Evolutionary conservation across 2,113 vertebrate genomes (phyloP), one percentile per base, ranked within the genome.

Genomic region (Cochlearius cochlearius): DNA sequence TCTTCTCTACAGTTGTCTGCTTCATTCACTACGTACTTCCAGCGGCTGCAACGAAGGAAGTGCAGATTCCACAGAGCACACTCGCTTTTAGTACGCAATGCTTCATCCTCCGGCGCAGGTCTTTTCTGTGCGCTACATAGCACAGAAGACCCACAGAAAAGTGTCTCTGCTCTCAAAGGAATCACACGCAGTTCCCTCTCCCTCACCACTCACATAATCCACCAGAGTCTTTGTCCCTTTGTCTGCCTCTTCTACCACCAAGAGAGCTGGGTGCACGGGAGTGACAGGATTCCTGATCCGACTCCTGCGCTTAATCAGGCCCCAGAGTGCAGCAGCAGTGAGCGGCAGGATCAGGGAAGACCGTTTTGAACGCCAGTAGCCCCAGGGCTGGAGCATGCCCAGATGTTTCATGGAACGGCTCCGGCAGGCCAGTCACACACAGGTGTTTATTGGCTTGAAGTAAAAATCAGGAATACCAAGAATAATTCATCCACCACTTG

Each of bases 361-460:
- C 49, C 1, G 10, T 38, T 92, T 18, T 64, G 88, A 91, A 80
- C 7, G 38, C 71, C 92, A 76, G 88, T 80, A 95, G 96, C 95
- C 92, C 86, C 83, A 66, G 86, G 83, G 94, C 91, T 96, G 95
- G 94, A 96, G 68, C 91, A 34, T 41, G 76, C 93, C 94, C 95
- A 96, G 94, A 89, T 90, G 92, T 94, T 94, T 91, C 55, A 17
- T 60, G 82, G 81, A 96, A 93, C 10, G 49, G 85, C 77, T 91
- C 90, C 10, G 74, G 78, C 96, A 91, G 92, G 73, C 91, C 73
- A n/a, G 90, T 89, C 4, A 0, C 89, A 58, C 96, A 89, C 83
- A 97, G 92, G 94, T 97, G 95, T 92, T 97, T 95, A 93, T 96
- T 96, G 92, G 94, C 86, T 96, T 84, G 80, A 96, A 94, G 89